Evolutionary conservation across 1,140 invertebrate genomes (phyloP), one percentile per base, ranked within the genome.

Genomic region (Phymastichus coffea): DNA sequence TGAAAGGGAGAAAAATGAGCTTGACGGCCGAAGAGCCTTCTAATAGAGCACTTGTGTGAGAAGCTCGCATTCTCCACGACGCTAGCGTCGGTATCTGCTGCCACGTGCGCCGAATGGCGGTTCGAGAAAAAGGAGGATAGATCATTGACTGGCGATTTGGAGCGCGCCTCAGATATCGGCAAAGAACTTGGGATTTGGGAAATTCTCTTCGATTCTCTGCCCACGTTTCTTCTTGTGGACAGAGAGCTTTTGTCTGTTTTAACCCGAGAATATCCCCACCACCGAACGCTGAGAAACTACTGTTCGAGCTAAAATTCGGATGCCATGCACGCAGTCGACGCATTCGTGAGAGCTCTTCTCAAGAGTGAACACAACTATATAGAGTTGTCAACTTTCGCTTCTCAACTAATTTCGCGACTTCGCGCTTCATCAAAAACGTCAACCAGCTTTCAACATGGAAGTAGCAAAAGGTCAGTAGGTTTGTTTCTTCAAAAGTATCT

Each of bases 381-480:
- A n/a, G n/a, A n/a, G n/a, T n/a, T n/a, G n/a, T n/a, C n/a, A n/a
- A n/a, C n/a, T n/a, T n/a, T n/a, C n/a, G n/a, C n/a, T n/a, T n/a
- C n/a, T n/a, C n/a, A n/a, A n/a, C n/a, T n/a, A n/a, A n/a, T n/a
- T n/a, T n/a, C 28, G 20, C n/a, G 2, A 4, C 20, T 47, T 15
- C 23, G 28, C 25, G 49, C 25, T n/a, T 10, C 2, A 10, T 28
- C 33, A 15, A 9, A 15, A 15, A 23, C 19, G 20, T 14, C 30
- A 4, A 15, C 30, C 30, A 44, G 3, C 7, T n/a, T n/a, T 43
- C 17, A 63, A 49, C 15, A 76, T 76, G 75, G 75, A 75, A 54
- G 54, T 75, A 9, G 75, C 63, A 15, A 75, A 77, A 69, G 73
- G 73, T 77, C 51, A 70, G 66, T 7, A 55, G 10, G 33, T 41